phyloP scores from a whole-genome alignment of 1,140 invertebrate genomes.

The Choristoneura fumiferana region DNA sequence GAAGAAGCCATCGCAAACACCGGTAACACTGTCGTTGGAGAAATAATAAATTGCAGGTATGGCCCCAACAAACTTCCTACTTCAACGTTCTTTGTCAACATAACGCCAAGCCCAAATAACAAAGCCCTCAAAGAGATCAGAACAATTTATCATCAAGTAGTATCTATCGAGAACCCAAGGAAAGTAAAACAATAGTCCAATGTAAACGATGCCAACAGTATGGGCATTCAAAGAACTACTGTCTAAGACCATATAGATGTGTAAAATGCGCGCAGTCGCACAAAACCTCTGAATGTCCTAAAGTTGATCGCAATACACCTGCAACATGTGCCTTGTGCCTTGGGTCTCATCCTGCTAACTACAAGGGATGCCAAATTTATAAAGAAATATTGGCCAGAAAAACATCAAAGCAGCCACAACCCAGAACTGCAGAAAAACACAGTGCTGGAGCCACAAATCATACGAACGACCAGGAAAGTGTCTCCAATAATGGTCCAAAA shows the following conservation, averaged over 20 bases:
- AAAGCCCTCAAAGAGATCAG: neutral
- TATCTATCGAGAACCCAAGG: neutral
- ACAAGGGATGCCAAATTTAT: too few species aligned
- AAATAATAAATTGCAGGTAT: too few species aligned
- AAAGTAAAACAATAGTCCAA: neutral
- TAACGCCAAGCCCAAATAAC: neutral
- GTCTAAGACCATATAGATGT: slow-evolving; percentile 29
- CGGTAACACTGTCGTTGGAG: too few species aligned
- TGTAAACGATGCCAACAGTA: slow-evolving; percentile 34
- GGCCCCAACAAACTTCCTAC: neutral
- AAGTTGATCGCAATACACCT: neutral
- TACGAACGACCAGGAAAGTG: too few species aligned
- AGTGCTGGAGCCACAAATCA: too few species aligned
- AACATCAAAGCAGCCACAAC: too few species aligned
- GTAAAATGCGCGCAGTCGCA: slow-evolving; percentile 27
- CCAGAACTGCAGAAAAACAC: too few species aligned
- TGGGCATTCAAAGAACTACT: slow-evolving; percentile 34
- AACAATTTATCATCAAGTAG: neutral
- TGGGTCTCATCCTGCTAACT: neutral
- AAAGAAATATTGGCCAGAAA: too few species aligned
- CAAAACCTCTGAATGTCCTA: slow-evolving; percentile 22
- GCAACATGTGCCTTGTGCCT: neutral
- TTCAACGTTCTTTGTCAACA: neutral
- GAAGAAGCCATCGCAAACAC: too few species aligned
- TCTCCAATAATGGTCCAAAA: too few species aligned